phyloP scores from a whole-genome alignment of 2,797 vertebrate species.

The Cuniculus paca region DNA sequence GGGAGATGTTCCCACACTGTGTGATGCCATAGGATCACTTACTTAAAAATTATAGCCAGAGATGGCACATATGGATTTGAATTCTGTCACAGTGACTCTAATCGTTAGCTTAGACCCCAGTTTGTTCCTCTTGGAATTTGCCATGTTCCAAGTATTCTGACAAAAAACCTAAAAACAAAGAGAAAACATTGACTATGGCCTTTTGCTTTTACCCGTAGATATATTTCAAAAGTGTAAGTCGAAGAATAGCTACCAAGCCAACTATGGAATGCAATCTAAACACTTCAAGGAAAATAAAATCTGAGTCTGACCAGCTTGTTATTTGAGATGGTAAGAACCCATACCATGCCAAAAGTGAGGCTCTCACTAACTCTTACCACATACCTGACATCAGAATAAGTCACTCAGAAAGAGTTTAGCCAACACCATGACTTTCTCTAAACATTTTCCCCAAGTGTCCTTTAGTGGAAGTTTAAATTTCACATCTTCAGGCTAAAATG shows the following conservation, averaged over 20 bases:
- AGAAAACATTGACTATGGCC: conserved; percentile 60
- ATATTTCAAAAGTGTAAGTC: conserved; percentile 68
- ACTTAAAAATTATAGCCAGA: conserved; percentile 70
- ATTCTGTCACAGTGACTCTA: conserved; percentile 5
- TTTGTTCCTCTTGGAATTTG: conserved; percentile 77
- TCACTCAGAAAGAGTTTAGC: conserved; percentile 71
- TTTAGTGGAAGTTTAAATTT: conserved; percentile 84
- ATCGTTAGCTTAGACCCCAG: conserved; percentile 59
- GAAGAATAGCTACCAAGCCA: conserved; percentile 62
- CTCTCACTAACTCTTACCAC: conserved; percentile 59
- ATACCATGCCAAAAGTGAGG: conserved; percentile 57
- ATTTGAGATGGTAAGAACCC: conserved; percentile 73
- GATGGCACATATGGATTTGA: conserved; percentile 61
- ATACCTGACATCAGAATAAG: conserved; percentile 80
- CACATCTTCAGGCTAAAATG: conserved; percentile 84
- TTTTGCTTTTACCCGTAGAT: conserved; percentile 75
- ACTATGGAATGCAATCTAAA: conserved; percentile 64
- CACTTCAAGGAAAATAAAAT: conserved; percentile 72
- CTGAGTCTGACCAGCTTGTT: conserved; percentile 32
- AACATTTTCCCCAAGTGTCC: conserved; percentile 75
- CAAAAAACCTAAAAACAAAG: conserved; percentile 62
- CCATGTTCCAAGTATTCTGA: conserved; percentile 68
- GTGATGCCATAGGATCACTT: conserved; percentile 40
- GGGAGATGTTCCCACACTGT: conserved; percentile 46
- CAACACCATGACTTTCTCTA: conserved; percentile 77